Percentiles rank a stretch among this genome's conserved stretches.
phyloP scores from a whole-genome alignment of 2,113 vertebrate genomes.

The Phoxinus phoxinus region DNA sequence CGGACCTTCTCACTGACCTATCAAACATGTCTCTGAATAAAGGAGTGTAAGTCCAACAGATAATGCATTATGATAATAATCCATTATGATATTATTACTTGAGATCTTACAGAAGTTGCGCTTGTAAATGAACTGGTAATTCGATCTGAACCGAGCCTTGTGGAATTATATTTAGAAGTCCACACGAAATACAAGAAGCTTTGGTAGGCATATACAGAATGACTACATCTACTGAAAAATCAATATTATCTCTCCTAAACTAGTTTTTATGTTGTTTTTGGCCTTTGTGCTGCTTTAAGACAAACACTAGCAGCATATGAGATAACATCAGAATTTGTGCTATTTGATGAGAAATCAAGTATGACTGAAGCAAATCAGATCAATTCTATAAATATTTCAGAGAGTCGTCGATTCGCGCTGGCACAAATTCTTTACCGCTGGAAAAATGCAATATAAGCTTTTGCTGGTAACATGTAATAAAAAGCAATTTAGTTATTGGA shows the following conservation, averaged over 20 bases:
- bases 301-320: slow-evolving; percentile 17
- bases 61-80: slow-evolving; percentile 34
- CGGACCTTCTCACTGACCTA: slow-evolving; percentile 16
- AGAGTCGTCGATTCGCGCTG: slow-evolving; percentile 64
- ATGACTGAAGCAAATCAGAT: slow-evolving; percentile 46
- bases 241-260: not conserved
- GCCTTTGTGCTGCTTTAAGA: slow-evolving; percentile 24
- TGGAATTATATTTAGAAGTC: slow-evolving; percentile 23
- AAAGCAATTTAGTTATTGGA: slow-evolving; percentile 74
- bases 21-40: slow-evolving; percentile 15
- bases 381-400: slow-evolving; percentile 67
- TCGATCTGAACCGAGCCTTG: not conserved
- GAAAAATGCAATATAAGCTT: slow-evolving; percentile 70
- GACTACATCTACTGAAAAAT: not conserved
- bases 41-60: not conserved
- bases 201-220: slow-evolving; percentile 16
- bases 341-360: slow-evolving; percentile 46
- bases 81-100: not conserved
- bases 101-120: not conserved
- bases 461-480: slow-evolving; percentile 77
- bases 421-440: slow-evolving; percentile 69
- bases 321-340: slow-evolving; percentile 21
- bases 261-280: slow-evolving; percentile 23
- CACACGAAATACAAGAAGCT: not conserved
- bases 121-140: slow-evolving; percentile 5